Percentiles rank a stretch among this genome's conserved stretches.
Evolutionary conservation across 2,797 vertebrate genomes (phyloP).

Genomic region (Acipenser oxyrinchus): DNA sequence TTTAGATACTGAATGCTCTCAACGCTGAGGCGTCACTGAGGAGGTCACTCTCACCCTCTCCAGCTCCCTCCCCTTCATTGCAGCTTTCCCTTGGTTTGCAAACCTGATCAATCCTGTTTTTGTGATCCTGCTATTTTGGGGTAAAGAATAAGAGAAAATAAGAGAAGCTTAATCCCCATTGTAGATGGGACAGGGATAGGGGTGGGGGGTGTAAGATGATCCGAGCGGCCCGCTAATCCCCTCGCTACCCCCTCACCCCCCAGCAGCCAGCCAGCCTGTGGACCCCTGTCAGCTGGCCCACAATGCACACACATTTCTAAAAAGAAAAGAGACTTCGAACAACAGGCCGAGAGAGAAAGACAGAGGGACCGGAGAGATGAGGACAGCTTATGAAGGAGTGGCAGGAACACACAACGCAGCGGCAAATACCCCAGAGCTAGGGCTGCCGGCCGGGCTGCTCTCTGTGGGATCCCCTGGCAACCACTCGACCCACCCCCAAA

Average conservation of each 20-base stretch:
- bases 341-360: conserved; percentile 71
- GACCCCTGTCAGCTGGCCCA: conserved; percentile 65
- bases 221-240: conserved; percentile 97
- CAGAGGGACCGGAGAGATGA: conserved; percentile 53
- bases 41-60: conserved; percentile 8
- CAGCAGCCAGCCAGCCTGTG: conserved; percentile 49
- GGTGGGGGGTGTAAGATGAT: conserved; percentile 82
- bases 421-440: conserved; percentile 37
- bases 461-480: conserved; percentile 75
- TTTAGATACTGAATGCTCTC: background rate
- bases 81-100: conserved; percentile 73
- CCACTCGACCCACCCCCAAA: conserved; percentile 24
- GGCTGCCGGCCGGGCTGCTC: conserved; percentile 74
- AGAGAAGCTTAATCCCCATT: conserved; percentile 80
- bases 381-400: conserved; percentile 67
- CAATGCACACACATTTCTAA: conserved; percentile 64
- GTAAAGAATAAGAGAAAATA: conserved; percentile 55
- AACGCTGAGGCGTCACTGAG: background rate
- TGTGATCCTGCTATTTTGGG: conserved; percentile 70
- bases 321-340: conserved; percentile 88
- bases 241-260: conserved; percentile 81
- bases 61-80: conserved; percentile 42
- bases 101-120: conserved; percentile 74
- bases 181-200: conserved; percentile 61
- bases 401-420: conserved; percentile 60